phyloP scores from a whole-genome alignment of 2,797 vertebrate species.

The Taeniopygia guttata region DNA sequence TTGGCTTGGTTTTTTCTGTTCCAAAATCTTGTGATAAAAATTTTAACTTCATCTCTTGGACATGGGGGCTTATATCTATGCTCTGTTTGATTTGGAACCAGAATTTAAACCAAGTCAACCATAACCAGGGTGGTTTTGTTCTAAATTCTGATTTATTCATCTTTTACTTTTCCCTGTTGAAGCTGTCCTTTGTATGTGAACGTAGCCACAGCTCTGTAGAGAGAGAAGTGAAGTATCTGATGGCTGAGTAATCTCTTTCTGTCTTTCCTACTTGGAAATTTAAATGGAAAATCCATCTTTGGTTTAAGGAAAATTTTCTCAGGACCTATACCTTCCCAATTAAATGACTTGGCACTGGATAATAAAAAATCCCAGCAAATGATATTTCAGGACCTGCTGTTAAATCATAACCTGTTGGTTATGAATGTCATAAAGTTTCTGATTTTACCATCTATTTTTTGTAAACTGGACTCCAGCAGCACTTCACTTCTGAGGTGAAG shows the following conservation, averaged over 20 bases:
- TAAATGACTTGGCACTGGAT: background rate
- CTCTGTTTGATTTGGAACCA: background rate
- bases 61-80: background rate
- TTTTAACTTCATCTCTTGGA: background rate
- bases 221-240: background rate
- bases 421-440: background rate
- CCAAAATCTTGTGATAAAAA: background rate
- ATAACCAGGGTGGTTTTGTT: background rate
- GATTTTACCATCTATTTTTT: background rate
- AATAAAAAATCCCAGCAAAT: background rate
- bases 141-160: background rate
- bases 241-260: background rate
- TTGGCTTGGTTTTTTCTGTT: background rate
- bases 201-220: background rate
- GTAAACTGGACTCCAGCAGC: background rate
- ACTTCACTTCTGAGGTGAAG: background rate
- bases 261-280: background rate
- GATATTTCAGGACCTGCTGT: background rate
- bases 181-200: background rate
- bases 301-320: background rate
- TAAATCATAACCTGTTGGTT: background rate
- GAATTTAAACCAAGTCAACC: background rate
- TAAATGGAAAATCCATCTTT: constrained; percentile 7
- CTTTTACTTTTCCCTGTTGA: background rate
- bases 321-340: background rate